Conservation (phyloP, 2,888 invertebrate species). For the Idaea straminata region DNA sequence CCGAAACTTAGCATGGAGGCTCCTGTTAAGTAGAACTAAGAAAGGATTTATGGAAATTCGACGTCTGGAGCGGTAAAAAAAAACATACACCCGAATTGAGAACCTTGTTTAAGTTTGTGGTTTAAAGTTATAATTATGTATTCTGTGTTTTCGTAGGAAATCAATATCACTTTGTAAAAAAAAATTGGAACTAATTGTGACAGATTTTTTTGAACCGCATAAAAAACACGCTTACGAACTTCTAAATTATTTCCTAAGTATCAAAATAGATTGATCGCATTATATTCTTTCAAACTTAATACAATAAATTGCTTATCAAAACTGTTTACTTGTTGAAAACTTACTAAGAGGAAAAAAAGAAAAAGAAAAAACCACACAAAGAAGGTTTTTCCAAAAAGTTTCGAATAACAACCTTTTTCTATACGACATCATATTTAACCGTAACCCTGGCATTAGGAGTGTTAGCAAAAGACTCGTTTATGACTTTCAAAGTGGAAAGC, state of each 20-base stretch:
- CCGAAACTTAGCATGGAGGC: no score
- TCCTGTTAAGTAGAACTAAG: no score
- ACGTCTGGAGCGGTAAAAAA: no score
- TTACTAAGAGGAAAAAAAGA: background rate
- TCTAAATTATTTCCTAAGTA: background rate
- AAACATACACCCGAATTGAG: no score
- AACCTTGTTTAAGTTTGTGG: no score
- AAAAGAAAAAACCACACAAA: background rate
- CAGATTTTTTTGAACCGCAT: background rate
- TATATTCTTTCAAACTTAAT: background rate
- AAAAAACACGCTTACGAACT: background rate
- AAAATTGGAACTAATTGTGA: no score
- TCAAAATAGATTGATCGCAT: background rate
- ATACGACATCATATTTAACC: conserved; percentile 1
- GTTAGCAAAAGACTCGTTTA: conserved; percentile 74
- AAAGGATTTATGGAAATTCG: no score
- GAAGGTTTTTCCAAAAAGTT: background rate
- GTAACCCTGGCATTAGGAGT: conserved; percentile 52
- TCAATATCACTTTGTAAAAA: no score
- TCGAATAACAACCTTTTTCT: conserved; percentile 1
- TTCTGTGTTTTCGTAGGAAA: no score
- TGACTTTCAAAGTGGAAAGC: conserved; percentile 63
- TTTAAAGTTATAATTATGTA: no score
- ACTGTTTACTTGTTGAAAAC: background rate
- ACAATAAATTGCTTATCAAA: background rate